Evolutionary conservation across 1,140 invertebrate species (phyloP).

Genomic region (Bicyclus anynana): DNA sequence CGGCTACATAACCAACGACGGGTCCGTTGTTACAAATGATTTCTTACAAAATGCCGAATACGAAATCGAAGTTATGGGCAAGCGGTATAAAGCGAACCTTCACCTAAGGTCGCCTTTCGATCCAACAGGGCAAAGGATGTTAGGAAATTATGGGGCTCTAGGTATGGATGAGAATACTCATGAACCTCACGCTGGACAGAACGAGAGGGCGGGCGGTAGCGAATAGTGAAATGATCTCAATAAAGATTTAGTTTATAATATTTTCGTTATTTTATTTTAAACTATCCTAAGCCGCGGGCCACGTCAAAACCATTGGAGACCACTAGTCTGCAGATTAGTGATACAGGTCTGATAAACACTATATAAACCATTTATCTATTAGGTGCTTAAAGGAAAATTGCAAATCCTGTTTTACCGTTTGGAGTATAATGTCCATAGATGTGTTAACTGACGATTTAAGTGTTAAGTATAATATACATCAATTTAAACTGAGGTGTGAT

Average conservation of each 20-base stretch:
- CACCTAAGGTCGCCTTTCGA: constrained; percentile 89
- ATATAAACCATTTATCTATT: no score
- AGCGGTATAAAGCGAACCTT: constrained; percentile 82
- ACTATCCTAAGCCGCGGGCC: not conserved
- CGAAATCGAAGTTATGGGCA: constrained; percentile 88
- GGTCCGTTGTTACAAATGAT: constrained; percentile 78
- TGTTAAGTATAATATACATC: no score
- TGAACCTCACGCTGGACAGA: constrained; percentile 71
- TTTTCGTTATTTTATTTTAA: not conserved
- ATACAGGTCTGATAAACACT: no score
- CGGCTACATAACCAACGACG: constrained; percentile 71
- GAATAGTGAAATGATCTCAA: constrained; percentile 42
- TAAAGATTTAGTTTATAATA: constrained; percentile 26
- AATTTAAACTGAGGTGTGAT: no score
- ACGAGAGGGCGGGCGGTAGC: constrained; percentile 67
- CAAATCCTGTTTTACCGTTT: no score
- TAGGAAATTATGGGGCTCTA: constrained; percentile 65
- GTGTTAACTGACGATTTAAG: no score
- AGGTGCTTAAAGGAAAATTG: no score
- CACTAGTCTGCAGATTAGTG: no score
- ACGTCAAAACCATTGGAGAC: no score
- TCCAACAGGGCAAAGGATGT: constrained; percentile 77
- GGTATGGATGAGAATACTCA: constrained; percentile 62
- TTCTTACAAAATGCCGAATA: constrained; percentile 86
- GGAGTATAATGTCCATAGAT: no score